These are phyloP conservation scores for Agrotis puta DNA, from an alignment of 2,888 invertebrate genomes.

Conservation along the genomic window DNA sequence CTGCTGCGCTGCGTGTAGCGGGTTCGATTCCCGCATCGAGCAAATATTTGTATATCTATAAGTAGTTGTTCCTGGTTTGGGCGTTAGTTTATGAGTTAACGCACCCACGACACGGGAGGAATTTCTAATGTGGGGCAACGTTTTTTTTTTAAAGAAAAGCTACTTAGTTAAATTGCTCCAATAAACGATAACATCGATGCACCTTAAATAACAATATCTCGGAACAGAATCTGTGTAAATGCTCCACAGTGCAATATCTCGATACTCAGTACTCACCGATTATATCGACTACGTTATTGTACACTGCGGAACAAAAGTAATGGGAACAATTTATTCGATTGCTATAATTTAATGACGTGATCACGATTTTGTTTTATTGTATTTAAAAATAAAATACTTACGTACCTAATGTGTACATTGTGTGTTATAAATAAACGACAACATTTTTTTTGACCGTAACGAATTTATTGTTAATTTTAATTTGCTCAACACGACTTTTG, in stretches of 20 bases:
- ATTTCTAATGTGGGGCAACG: too few species aligned
- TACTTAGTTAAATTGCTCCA: conserved; percentile 21
- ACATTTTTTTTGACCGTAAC: too few species aligned
- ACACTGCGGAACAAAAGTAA: conserved; percentile 48
- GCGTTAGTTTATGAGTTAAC: too few species aligned
- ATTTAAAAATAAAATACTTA: neutral
- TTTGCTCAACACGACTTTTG: neutral
- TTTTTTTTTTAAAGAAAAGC: too few species aligned
- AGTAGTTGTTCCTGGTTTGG: too few species aligned
- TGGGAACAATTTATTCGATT: neutral
- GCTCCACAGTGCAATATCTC: conserved; percentile 70
- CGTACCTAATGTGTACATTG: neutral
- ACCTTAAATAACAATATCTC: conserved; percentile 71
- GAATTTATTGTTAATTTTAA: neutral
- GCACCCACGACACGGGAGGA: too few species aligned
- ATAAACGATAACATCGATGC: conserved; percentile 68
- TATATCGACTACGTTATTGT: conserved; percentile 62
- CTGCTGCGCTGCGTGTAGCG: too few species aligned
- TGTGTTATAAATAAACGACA: neutral
- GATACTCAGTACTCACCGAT: conserved; percentile 61
- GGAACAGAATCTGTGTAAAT: conserved; percentile 80
- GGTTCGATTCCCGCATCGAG: too few species aligned
- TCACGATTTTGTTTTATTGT: conserved; percentile 30
- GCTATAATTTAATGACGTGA: neutral
- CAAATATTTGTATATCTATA: too few species aligned